Percentiles rank a stretch among this genome's conserved stretches.
Evolutionary conservation across 2,113 vertebrate species (phyloP).

Genomic region (Nothobranchius furzeri): DNA sequence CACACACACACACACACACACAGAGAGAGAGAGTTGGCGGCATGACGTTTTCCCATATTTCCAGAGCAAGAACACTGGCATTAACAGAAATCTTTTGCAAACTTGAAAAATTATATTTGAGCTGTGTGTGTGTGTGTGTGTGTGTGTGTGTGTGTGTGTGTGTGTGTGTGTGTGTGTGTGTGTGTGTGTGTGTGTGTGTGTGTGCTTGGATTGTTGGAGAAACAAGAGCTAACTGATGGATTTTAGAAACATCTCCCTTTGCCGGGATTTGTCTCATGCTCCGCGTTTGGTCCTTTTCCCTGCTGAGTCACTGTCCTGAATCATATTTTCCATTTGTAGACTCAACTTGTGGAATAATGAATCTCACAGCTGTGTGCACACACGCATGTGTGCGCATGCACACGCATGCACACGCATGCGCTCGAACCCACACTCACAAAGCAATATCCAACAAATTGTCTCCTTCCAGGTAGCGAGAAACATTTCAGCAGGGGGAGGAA

Average conservation of each 20-base stretch:
- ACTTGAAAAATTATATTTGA: slow-evolving; percentile 14
- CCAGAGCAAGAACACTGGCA: slow-evolving; percentile 52
- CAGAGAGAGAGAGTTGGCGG: too few species aligned
- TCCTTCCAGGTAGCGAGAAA: slow-evolving; percentile 43
- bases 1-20: slow-evolving; percentile 24
- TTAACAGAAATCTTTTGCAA: slow-evolving; percentile 34
- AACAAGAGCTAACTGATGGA: slow-evolving; percentile 41
- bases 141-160: slow-evolving; percentile 8
- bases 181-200: slow-evolving; percentile 11
- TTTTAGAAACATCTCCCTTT: slow-evolving; percentile 50
- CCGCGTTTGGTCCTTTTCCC: slow-evolving; percentile 48
- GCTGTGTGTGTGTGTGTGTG: slow-evolving; percentile 10
- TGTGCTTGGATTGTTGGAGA: slow-evolving; percentile 12
- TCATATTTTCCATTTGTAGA: slow-evolving; percentile 74
- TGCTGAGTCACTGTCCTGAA: slow-evolving; percentile 67
- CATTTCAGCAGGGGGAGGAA: slow-evolving; percentile 22
- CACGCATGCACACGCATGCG: slow-evolving; percentile 26
- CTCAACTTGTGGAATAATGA: slow-evolving; percentile 69
- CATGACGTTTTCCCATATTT: slow-evolving; percentile 60
- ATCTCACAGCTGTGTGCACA: slow-evolving; percentile 65
- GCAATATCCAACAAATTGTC: slow-evolving; percentile 19
- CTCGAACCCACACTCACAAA: neutral
- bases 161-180: slow-evolving; percentile 11
- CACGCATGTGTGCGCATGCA: slow-evolving; percentile 43
- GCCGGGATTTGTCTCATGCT: slow-evolving; percentile 18